Base-by-base conservation (phyloP, 2,113 vertebrate species). In the Apus apus region DNA sequence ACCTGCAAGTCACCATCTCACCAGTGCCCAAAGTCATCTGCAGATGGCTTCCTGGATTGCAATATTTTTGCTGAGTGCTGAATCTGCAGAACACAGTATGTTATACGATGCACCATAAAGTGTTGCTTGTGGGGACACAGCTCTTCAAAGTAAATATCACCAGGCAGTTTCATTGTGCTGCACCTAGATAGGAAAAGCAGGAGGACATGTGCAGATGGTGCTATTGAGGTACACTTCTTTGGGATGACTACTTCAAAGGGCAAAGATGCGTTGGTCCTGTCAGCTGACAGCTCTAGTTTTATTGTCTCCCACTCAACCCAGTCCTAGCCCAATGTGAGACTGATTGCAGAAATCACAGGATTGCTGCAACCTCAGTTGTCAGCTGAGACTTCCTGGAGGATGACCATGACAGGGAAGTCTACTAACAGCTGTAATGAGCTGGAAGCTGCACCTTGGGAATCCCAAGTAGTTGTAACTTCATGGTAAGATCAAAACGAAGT, bases 11-110 rank as follows among this genome's bases (percentile, higher is more conserved):
- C 50, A 34, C 10, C 13, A 38, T 53, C 15, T 64, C 29, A 61
- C 6, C 27, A 40, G 23, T 45, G 88, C 65, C 48, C 54, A 29
- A 26, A 2, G 15, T 71, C 1, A 0, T 54, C 81, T 2, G 2
- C 21, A 84, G 54, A 10, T 38, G 17, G 13, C 32, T 78, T 77
- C 22, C 46, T 36, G 17, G 30, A 70, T 21, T 62, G 32, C 56
- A 94, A 58, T 2, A 16, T 21, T 66, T 85, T 7, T 54, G 54
- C 22, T 4, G 8, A 73, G 27, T 54, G 27, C 26, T 87, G 46
- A 61, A 54, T 25, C 32, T 90, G 77, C 32, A 84, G 56, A 74
- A 71, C 15, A 40, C 1, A 58, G 1, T 30, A 22, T 27, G 2
- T 73, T 62, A 19, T n/a, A 53, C 15, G 1, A 70, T 10, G 9